Conservation (phyloP, 2,888 invertebrate species). For the Eurytoma adleriae region DNA sequence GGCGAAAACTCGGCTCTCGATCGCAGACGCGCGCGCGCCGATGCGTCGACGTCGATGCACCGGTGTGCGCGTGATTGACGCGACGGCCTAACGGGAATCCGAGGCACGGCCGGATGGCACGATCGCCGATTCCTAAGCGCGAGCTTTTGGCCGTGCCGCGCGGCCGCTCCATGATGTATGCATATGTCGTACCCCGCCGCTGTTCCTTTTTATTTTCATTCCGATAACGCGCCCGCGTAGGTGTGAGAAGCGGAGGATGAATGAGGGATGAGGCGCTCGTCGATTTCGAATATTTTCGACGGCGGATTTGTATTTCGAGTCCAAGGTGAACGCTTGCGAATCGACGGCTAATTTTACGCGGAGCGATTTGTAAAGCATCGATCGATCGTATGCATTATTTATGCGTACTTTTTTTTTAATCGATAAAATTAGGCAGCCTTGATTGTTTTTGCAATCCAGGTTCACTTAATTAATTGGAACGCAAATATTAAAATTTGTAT, state of each 20-base stretch:
- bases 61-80: constrained; percentile 54
- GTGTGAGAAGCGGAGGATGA: background rate
- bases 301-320: background rate
- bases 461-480: too few relatives aligned
- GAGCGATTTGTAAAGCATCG: too few relatives aligned
- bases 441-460: too few relatives aligned
- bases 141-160: background rate
- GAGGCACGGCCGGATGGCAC: constrained; percentile 62
- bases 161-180: background rate
- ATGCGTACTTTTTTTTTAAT: too few relatives aligned
- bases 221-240: background rate
- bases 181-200: background rate
- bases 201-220: background rate
- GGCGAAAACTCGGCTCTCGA: background rate
- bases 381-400: too few relatives aligned
- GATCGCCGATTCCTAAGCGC: constrained; percentile 21
- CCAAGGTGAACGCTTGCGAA: too few relatives aligned
- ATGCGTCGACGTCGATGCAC: background rate
- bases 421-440: too few relatives aligned
- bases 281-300: background rate
- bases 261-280: background rate
- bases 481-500: background rate
- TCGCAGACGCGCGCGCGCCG: background rate
- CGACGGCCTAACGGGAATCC: constrained; percentile 64
- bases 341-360: too few relatives aligned